phyloP scores from a whole-genome alignment of 2,888 invertebrate genomes.

The Cantharis lateralis region DNA sequence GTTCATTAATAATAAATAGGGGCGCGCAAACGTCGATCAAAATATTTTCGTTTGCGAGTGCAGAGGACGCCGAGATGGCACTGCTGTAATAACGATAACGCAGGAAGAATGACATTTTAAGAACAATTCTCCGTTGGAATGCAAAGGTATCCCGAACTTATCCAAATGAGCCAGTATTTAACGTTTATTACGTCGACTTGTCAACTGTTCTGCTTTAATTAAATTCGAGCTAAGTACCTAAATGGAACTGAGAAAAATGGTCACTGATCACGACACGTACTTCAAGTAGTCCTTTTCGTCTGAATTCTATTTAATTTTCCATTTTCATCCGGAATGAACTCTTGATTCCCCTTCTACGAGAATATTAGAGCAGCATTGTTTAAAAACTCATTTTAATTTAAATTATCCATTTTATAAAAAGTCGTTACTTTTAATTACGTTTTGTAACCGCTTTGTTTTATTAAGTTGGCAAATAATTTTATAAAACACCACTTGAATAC shows the following conservation, averaged over 20 bases:
- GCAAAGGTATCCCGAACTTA: constrained; percentile 24
- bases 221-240: constrained; percentile 35
- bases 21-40: not conserved
- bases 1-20: not conserved
- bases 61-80: not conserved
- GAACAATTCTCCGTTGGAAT: constrained; percentile 15
- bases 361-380: not conserved
- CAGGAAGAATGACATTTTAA: constrained; percentile 17
- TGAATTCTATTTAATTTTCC: constrained; percentile 12
- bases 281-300: not conserved
- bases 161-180: constrained; percentile 23
- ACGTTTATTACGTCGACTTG: constrained; percentile 27
- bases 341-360: constrained; percentile 1
- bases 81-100: constrained; percentile 1
- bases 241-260: constrained; percentile 24
- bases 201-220: constrained; percentile 34
- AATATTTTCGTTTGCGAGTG: not conserved
- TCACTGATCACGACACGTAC: constrained; percentile 22
- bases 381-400: not conserved
- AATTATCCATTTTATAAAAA: not conserved
- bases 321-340: constrained; percentile 8
- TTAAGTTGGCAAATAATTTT: not conserved
- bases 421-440: not conserved
- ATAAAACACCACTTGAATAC: not conserved
- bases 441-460: not conserved